Conservation (phyloP, 2,797 vertebrate genomes). For the Dallia pectoralis region DNA sequence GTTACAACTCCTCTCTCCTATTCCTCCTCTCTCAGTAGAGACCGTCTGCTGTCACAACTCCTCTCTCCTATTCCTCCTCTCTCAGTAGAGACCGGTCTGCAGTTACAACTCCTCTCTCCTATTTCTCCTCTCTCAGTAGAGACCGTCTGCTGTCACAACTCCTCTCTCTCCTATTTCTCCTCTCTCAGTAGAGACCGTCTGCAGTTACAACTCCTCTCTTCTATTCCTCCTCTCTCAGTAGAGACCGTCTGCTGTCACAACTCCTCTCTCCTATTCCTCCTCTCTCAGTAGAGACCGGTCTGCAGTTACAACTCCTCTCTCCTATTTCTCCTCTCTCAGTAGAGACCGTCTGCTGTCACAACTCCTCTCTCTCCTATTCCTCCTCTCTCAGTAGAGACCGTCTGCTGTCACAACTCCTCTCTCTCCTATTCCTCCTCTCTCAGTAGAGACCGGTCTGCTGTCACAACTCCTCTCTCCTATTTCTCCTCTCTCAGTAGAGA, state of each 20-base stretch:
- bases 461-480: neutral
- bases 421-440: neutral
- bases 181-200: neutral
- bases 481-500: neutral
- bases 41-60: neutral
- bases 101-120: neutral
- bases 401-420: neutral
- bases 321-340: neutral
- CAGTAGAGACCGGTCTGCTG: too few species aligned
- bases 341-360: neutral
- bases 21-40: neutral
- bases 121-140: neutral
- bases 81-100: too few species aligned
- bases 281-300: neutral
- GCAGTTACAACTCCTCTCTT: neutral
- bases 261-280: neutral
- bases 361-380: neutral
- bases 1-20: neutral
- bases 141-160: neutral
- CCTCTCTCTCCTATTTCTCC: neutral
- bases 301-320: neutral
- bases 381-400: neutral
- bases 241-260: neutral
- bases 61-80: neutral
- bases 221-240: neutral